A percentile compares a stretch with the other conserved stretches of the same genome.
phyloP scores from a whole-genome alignment of 1,140 invertebrate species.

The Maconellicoccus hirsutus region DNA sequence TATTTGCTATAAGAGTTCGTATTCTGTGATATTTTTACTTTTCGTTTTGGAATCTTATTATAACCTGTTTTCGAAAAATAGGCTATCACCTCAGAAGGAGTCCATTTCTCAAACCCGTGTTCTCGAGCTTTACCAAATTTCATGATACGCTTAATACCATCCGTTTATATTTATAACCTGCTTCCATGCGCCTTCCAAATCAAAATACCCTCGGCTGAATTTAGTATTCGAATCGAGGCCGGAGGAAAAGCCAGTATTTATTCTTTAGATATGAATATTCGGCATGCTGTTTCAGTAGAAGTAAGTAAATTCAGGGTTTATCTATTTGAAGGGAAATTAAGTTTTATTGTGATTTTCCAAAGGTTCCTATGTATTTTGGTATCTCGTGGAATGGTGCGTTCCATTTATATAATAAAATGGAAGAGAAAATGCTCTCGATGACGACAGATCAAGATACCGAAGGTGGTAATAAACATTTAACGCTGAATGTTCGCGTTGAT shows the following conservation, averaged over 20 bases:
- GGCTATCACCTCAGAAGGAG: slow-evolving; percentile 39
- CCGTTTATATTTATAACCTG: slow-evolving; percentile 60
- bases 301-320: not conserved
- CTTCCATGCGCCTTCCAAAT: slow-evolving; percentile 57
- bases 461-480: slow-evolving; percentile 50
- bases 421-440: slow-evolving; percentile 55
- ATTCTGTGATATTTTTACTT: not conserved
- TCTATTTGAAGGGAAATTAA: too few species aligned
- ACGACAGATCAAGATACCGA: slow-evolving; percentile 51
- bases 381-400: slow-evolving; percentile 57
- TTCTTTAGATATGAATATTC: not conserved
- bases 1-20: not conserved
- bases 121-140: slow-evolving; percentile 54
- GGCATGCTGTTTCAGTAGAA: not conserved
- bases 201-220: slow-evolving; percentile 39
- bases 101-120: slow-evolving; percentile 30
- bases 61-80: slow-evolving; percentile 29
- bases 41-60: not conserved
- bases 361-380: slow-evolving; percentile 52
- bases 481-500: slow-evolving; percentile 51
- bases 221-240: slow-evolving; percentile 50
- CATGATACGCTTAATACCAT: slow-evolving; percentile 54
- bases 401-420: slow-evolving; percentile 52
- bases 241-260: slow-evolving; percentile 44
- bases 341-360: slow-evolving; percentile 29